phyloP scores from a whole-genome alignment of 2,888 invertebrate species.

The Drosophila gaucha region DNA sequence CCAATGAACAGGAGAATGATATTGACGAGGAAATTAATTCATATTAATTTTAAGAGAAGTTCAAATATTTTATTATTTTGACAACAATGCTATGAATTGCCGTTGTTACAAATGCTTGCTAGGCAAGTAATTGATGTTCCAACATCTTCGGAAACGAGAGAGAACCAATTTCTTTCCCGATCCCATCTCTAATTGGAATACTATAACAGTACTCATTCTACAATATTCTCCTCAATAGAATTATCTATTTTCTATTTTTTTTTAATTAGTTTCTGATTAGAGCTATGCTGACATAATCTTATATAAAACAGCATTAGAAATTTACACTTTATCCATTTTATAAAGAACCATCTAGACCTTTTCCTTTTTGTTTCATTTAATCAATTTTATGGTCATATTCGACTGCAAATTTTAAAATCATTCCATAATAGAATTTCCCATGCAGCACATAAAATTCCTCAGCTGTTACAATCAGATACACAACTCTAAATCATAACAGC shows the following conservation, averaged over 20 bases:
- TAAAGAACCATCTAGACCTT: neutral
- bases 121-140: too few species aligned
- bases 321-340: neutral
- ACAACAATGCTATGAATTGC: neutral
- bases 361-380: neutral
- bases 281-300: neutral
- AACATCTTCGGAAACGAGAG: too few species aligned
- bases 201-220: too few species aligned
- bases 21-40: too few species aligned
- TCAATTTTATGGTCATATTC: neutral
- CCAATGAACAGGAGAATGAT: too few species aligned
- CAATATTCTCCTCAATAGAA: too few species aligned
- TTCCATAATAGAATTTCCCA: neutral
- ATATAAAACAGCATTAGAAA: neutral
- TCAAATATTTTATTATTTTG: too few species aligned
- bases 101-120: too few species aligned
- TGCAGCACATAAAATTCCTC: neutral
- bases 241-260: neutral
- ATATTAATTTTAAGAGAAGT: too few species aligned
- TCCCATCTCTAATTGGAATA: too few species aligned
- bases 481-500: too few species aligned
- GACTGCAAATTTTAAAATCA: neutral
- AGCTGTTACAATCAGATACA: slow-evolving; percentile 6
- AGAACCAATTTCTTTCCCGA: too few species aligned
- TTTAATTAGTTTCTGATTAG: neutral